Percentiles rank a stretch among this genome's conserved stretches.
phyloP scores from a whole-genome alignment of 2,797 vertebrate species.

The Pipistrellus kuhlii region DNA sequence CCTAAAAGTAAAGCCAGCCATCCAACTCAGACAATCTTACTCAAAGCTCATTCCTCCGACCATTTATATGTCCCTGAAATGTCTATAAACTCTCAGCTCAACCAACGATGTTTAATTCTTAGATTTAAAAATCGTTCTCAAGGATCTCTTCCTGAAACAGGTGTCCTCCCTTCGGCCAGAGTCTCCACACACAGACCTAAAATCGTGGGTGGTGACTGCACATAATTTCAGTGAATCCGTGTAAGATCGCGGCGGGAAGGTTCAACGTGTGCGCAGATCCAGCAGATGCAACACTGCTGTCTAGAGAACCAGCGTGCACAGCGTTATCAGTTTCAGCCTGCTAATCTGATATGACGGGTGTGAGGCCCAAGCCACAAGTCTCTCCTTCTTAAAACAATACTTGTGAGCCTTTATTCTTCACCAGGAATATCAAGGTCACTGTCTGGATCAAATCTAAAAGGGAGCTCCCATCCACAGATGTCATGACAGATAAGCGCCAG shows the following conservation, averaged over 20 bases:
- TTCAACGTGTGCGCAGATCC: constrained; percentile 48
- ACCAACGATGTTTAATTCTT: neutral
- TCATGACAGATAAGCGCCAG: constrained; percentile 91
- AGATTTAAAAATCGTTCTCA: constrained; percentile 36
- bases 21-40: neutral
- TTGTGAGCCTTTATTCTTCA: constrained; percentile 77
- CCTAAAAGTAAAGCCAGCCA: neutral
- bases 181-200: neutral
- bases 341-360: constrained; percentile 84
- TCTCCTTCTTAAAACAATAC: constrained; percentile 78
- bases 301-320: constrained; percentile 67
- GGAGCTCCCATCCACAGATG: constrained; percentile 91
- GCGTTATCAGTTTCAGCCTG: constrained; percentile 77
- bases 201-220: neutral
- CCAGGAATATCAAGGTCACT: constrained; percentile 86
- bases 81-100: neutral
- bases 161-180: neutral
- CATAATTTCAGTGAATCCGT: constrained; percentile 37
- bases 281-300: constrained; percentile 50
- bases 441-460: constrained; percentile 85
- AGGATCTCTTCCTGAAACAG: neutral
- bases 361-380: constrained; percentile 74
- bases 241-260: neutral
- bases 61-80: neutral
- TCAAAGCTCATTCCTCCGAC: neutral